Percentiles rank a stretch among this genome's conserved stretches.
Evolutionary conservation across 2,888 invertebrate species (phyloP).

Genomic region (Lepidochitona cinerea): DNA sequence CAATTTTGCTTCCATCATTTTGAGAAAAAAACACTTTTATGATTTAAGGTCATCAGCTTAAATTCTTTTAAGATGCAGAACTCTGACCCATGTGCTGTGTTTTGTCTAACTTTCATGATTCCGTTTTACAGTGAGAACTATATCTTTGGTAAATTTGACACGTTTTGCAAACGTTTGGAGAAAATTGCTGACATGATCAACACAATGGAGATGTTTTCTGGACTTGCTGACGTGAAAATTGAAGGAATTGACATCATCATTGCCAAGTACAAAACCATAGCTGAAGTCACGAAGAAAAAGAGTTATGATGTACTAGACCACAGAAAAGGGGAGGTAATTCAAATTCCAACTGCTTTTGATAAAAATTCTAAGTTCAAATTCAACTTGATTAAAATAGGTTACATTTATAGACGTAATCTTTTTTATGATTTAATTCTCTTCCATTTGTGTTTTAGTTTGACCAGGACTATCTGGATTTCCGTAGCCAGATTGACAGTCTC

Average conservation of each 20-base stretch:
- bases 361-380: no score
- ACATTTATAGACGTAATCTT: no score
- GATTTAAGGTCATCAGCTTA: background rate
- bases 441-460: slow-evolving; percentile 77
- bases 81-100: no score
- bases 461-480: slow-evolving; percentile 85
- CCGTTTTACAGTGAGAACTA: slow-evolving; percentile 85
- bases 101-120: background rate
- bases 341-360: no score
- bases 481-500: slow-evolving; percentile 80
- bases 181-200: slow-evolving; percentile 92
- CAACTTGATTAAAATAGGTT: no score
- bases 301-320: slow-evolving; percentile 94
- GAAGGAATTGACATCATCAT: slow-evolving; percentile 76
- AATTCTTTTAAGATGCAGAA: background rate
- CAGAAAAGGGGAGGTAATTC: slow-evolving; percentile 80
- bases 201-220: slow-evolving; percentile 88
- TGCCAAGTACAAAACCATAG: slow-evolving; percentile 87
- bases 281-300: slow-evolving; percentile 86
- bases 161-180: slow-evolving; percentile 89
- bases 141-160: slow-evolving; percentile 97
- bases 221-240: slow-evolving; percentile 78
- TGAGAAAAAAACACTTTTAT: background rate
- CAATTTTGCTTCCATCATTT: background rate
- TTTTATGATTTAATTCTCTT: no score